phyloP scores from a whole-genome alignment of 2,888 invertebrate species.

The Dasypolia templi region DNA sequence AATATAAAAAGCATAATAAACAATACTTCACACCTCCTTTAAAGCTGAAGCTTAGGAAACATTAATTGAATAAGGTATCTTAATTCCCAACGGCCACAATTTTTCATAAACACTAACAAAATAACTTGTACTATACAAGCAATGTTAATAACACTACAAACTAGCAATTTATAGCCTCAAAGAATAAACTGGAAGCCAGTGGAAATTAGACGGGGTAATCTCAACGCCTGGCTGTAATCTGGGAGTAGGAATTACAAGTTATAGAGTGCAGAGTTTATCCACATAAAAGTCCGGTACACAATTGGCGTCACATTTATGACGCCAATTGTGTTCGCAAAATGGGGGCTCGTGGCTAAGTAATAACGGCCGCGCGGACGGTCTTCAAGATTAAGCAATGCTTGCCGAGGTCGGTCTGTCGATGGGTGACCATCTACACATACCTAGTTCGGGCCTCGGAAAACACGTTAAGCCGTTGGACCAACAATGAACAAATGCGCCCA shows the following conservation, averaged over 20 bases:
- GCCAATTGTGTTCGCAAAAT: background rate
- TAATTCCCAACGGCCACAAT: conserved; percentile 43
- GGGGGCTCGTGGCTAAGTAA: background rate
- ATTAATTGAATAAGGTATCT: conserved; percentile 36
- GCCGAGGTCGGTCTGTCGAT: background rate
- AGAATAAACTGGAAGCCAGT: conserved; percentile 73
- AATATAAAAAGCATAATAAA: background rate
- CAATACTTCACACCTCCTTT: conserved; percentile 5
- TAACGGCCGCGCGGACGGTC: background rate
- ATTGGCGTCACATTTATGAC: too few relatives aligned
- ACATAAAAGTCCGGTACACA: background rate
- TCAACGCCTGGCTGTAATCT: conserved; percentile 67
- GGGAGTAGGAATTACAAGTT: conserved; percentile 29
- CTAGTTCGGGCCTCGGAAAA: background rate
- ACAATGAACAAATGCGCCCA: conserved; percentile 24
- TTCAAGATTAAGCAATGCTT: background rate
- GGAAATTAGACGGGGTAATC: conserved; percentile 76
- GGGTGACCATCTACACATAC: background rate
- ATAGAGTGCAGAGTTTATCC: conserved; percentile 32
- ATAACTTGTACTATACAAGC: conserved; percentile 56
- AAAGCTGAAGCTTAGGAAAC: conserved; percentile 9
- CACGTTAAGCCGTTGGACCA: background rate
- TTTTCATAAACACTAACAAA: conserved; percentile 64
- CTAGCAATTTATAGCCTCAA: conserved; percentile 76
- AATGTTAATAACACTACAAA: conserved; percentile 66